Evolutionary conservation across 2,797 vertebrate species (phyloP).

Genomic region (Rhodeus uyekii): DNA sequence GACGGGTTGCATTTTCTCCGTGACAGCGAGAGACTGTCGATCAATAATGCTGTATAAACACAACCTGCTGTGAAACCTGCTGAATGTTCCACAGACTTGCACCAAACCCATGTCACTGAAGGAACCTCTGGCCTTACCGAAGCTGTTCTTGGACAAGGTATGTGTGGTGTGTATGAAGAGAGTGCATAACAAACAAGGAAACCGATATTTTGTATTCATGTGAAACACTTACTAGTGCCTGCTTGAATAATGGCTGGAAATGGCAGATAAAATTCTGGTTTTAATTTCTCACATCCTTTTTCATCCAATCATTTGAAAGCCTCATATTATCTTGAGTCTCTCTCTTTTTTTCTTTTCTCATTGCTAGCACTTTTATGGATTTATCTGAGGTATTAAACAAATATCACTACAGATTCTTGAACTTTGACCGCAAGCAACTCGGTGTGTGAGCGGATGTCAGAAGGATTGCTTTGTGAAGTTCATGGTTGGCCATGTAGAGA

Average conservation of each 20-base stretch:
- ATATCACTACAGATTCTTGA: slow-evolving; percentile 16
- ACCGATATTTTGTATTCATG: slow-evolving; percentile 18
- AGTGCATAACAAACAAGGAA: not conserved
- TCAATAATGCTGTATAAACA: slow-evolving; percentile 19
- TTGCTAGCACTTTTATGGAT: not conserved
- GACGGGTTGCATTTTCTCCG: not conserved
- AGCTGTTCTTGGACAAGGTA: not conserved
- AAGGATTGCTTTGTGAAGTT: not conserved
- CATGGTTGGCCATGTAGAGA: not conserved
- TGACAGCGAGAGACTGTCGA: slow-evolving; percentile 12
- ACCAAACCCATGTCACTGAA: slow-evolving; percentile 4
- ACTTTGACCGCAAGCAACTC: not conserved
- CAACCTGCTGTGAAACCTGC: not conserved
- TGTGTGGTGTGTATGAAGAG: not conserved
- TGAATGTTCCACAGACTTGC: slow-evolving; percentile 7
- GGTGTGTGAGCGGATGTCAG: not conserved
- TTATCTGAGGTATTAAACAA: slow-evolving; percentile 1
- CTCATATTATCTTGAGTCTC: not conserved
- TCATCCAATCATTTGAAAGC: not conserved
- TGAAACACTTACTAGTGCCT: slow-evolving; percentile 5
- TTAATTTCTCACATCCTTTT: slow-evolving; percentile 6
- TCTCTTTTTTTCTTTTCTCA: not conserved
- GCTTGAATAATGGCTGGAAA: not conserved
- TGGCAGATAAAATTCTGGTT: not conserved
- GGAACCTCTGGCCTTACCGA: not conserved